Evolutionary conservation across 2,113 vertebrate genomes (phyloP).

Genomic region (Poeciliopsis turrubarensis): DNA sequence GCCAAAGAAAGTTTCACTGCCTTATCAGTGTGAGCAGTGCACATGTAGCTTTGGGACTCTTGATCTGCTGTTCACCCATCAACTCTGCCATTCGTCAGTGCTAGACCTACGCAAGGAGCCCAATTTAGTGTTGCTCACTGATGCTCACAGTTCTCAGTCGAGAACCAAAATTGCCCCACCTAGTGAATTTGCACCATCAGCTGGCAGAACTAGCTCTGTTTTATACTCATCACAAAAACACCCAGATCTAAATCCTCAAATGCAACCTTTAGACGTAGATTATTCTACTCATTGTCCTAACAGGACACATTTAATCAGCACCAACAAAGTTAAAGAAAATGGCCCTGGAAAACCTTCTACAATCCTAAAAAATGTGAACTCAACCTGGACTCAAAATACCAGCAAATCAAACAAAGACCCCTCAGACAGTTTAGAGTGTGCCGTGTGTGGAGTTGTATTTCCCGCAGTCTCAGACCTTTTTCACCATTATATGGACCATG

Average conservation of each 20-base stretch:
- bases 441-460: slow-evolving; percentile 72
- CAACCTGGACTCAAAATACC: background rate
- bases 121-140: slow-evolving; percentile 33
- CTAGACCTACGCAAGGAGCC: slow-evolving; percentile 34
- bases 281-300: background rate
- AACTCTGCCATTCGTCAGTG: slow-evolving; percentile 69
- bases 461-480: slow-evolving; percentile 72
- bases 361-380: slow-evolving; percentile 34
- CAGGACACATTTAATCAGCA: background rate
- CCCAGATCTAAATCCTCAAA: slow-evolving; percentile 19
- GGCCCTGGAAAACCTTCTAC: slow-evolving; percentile 12
- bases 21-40: slow-evolving; percentile 80
- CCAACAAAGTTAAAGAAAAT: slow-evolving; percentile 6
- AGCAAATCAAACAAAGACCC: slow-evolving; percentile 17
- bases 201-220: background rate
- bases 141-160: slow-evolving; percentile 9
- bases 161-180: slow-evolving; percentile 7
- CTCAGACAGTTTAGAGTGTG: slow-evolving; percentile 61
- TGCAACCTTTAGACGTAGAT: slow-evolving; percentile 1
- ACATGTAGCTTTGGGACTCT: slow-evolving; percentile 72
- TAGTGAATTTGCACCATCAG: background rate
- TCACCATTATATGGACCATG: slow-evolving; percentile 81
- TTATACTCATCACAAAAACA: slow-evolving; percentile 4
- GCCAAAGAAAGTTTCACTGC: slow-evolving; percentile 58
- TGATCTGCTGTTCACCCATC: slow-evolving; percentile 77